Conservation (phyloP, 2,113 vertebrate genomes). For the Pterocles orientalis region DNA sequence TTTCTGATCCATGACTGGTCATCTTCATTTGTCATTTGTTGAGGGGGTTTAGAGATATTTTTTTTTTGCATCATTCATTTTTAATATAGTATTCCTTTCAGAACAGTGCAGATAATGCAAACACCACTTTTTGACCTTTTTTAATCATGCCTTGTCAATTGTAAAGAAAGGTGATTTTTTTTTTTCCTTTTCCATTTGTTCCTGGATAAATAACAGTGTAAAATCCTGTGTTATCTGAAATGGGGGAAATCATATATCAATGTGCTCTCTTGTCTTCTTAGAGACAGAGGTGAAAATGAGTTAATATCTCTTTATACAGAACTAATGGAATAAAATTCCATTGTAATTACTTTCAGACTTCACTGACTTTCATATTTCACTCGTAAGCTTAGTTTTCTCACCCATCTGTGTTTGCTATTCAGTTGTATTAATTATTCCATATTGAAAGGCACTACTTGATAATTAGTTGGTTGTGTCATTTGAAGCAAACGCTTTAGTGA, state of each 20-base stretch:
- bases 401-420: background rate
- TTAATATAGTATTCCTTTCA: background rate
- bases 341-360: constrained; percentile 31
- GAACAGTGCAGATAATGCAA: background rate
- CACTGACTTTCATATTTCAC: background rate
- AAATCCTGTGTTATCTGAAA: background rate
- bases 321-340: background rate
- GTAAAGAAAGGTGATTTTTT: background rate
- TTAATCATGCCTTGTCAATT: background rate
- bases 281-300: constrained; percentile 27
- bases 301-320: background rate
- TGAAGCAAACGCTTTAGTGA: constrained; percentile 7
- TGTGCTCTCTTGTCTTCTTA: background rate
- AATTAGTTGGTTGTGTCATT: constrained; percentile 37
- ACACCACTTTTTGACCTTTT: background rate
- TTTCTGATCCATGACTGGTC: background rate
- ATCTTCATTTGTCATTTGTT: background rate
- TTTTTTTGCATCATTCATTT: background rate
- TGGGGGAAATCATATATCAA: background rate
- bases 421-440: constrained; percentile 11
- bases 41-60: background rate
- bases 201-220: background rate
- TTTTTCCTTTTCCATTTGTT: background rate
- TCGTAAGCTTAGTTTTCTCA: constrained; percentile 25
- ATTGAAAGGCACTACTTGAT: constrained; percentile 13